phyloP scores from a whole-genome alignment of 2,113 vertebrate species.

The Bagarius yarrelli region DNA sequence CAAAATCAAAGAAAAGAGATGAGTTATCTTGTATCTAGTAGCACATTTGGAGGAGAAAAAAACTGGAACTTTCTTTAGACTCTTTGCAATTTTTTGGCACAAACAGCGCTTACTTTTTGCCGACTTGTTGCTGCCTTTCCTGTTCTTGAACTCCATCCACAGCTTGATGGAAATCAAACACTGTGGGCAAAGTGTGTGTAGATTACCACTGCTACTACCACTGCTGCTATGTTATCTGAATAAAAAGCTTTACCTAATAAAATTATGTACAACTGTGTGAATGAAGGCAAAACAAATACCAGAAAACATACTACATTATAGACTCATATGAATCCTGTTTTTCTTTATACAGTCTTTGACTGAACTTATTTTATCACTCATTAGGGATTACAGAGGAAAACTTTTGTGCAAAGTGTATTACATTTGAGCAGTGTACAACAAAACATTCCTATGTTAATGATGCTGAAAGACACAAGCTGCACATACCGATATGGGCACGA shows the following conservation, averaged over 20 bases:
- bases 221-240: neutral
- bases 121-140: slow-evolving; percentile 93
- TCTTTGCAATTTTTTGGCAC: neutral
- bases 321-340: neutral
- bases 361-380: neutral
- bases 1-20: neutral
- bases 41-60: neutral
- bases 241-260: slow-evolving; percentile 7
- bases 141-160: slow-evolving; percentile 96
- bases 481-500: slow-evolving; percentile 94
- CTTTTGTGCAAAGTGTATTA: neutral
- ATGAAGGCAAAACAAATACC: neutral
- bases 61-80: neutral
- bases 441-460: neutral
- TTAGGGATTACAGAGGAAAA: no score
- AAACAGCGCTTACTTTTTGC: slow-evolving; percentile 85
- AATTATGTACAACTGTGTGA: neutral
- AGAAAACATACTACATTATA: neutral
- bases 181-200: slow-evolving; percentile 72
- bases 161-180: slow-evolving; percentile 99
- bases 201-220: slow-evolving; percentile 35
- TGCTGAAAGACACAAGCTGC: neutral
- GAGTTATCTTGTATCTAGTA: neutral
- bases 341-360: neutral
- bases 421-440: neutral